phyloP scores from a whole-genome alignment of 2,113 vertebrate genomes.

The Tautogolabrus adspersus region DNA sequence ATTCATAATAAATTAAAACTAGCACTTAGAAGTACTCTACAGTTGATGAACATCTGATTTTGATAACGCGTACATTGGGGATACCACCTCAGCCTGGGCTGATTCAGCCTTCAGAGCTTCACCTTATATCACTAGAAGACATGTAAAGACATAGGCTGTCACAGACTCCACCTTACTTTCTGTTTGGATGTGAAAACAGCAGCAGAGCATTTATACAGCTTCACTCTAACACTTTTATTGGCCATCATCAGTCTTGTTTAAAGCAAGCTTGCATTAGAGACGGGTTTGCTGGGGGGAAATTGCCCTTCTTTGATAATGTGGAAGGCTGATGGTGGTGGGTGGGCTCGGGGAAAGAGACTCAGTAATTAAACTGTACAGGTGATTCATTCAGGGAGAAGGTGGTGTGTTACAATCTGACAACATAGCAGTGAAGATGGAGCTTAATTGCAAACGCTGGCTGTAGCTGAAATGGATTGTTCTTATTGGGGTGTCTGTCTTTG shows the following conservation, averaged over 20 bases:
- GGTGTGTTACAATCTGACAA: constrained; percentile 69
- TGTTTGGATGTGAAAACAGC: constrained; percentile 67
- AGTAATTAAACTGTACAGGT: constrained; percentile 83
- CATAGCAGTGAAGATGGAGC: constrained; percentile 69
- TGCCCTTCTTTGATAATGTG: constrained; percentile 78
- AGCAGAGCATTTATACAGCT: constrained; percentile 72
- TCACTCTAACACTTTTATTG: constrained; percentile 66
- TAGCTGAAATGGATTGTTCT: constrained; percentile 74
- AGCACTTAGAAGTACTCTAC: constrained; percentile 75
- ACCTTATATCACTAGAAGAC: constrained; percentile 30
- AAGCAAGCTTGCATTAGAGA: constrained; percentile 68
- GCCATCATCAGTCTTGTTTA: constrained; percentile 75
- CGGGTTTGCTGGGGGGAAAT: constrained; percentile 62
- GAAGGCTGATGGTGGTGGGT: constrained; percentile 67
- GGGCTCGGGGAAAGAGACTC: constrained; percentile 70
- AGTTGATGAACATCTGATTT: constrained; percentile 45
- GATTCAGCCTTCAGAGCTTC: constrained; percentile 53
- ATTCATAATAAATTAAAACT: background rate
- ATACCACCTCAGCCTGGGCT: constrained; percentile 33
- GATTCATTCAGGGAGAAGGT: constrained; percentile 82
- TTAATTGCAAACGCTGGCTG: constrained; percentile 70
- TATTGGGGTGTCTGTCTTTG: constrained; percentile 64
- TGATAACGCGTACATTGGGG: constrained; percentile 25
- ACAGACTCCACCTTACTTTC: constrained; percentile 58
- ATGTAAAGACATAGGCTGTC: constrained; percentile 48